These are phyloP conservation scores for Synergus japonicus DNA, from an alignment of 2,888 invertebrate species.

Conservation along the genomic window DNA sequence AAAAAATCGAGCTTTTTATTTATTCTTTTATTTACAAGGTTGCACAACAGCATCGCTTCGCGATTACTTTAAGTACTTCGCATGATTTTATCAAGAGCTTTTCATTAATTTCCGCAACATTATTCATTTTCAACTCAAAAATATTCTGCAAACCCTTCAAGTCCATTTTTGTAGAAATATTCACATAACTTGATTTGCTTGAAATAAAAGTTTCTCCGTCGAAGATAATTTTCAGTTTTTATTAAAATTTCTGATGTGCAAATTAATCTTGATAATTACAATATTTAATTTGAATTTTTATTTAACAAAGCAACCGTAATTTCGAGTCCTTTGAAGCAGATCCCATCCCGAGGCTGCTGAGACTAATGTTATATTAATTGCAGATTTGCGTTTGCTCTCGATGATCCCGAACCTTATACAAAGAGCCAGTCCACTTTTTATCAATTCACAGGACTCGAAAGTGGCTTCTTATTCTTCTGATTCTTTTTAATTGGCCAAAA, in stretches of 20 bases:
- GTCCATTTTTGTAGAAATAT: not conserved
- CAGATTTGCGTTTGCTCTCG: constrained; percentile 36
- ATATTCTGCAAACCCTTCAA: not conserved
- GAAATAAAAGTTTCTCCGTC: not conserved
- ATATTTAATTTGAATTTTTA: not conserved
- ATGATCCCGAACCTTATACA: constrained; percentile 1
- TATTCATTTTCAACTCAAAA: not conserved
- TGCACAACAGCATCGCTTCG: constrained; percentile 30
- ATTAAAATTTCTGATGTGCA: not conserved
- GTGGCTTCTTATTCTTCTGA: not conserved
- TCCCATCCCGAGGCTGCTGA: constrained; percentile 23
- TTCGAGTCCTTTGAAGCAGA: constrained; percentile 5
- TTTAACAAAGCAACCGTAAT: constrained; percentile 19
- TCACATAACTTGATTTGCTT: not conserved
- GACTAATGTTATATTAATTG: constrained; percentile 49
- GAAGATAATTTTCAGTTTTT: not conserved
- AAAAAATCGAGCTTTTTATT: constrained; percentile 18
- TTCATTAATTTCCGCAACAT: not conserved
- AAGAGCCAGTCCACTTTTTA: not conserved
- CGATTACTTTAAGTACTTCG: constrained; percentile 26
- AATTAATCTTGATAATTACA: not conserved
- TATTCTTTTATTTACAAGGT: constrained; percentile 40
- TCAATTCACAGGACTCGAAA: not conserved
- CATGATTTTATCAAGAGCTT: constrained; percentile 15
- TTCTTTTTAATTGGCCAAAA: not conserved